phyloP scores from a whole-genome alignment of 2,797 vertebrate genomes.

The Channa striata region DNA sequence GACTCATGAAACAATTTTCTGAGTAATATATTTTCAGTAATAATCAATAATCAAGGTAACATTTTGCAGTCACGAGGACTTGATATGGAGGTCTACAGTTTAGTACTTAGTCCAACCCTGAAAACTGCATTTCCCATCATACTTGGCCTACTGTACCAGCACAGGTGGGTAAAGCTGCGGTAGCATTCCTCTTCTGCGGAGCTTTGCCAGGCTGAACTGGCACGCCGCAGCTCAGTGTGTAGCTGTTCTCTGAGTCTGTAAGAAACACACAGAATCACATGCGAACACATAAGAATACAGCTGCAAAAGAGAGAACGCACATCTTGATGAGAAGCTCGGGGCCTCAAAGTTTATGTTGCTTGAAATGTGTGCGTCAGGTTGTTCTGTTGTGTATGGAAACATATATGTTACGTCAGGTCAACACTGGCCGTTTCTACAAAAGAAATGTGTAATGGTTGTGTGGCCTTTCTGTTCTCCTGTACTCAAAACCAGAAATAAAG shows the following conservation, averaged over 20 bases:
- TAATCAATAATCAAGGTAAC: too few relatives aligned
- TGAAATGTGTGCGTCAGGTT: background rate
- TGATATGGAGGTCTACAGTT: too few relatives aligned
- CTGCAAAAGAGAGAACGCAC: background rate
- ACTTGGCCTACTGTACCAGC: conserved; percentile 79
- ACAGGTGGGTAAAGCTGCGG: conserved; percentile 79
- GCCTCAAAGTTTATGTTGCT: background rate
- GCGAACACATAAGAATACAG: conserved; percentile 7
- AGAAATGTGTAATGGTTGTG: conserved; percentile 42
- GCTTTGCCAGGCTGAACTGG: conserved; percentile 86
- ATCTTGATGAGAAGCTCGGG: conserved; percentile 9
- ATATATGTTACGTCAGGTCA: conserved; percentile 65
- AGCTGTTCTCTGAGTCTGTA: conserved; percentile 94
- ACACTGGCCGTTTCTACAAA: conserved; percentile 4
- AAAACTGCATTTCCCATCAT: conserved; percentile 23
- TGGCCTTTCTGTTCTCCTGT: conserved; percentile 39
- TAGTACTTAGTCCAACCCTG: background rate
- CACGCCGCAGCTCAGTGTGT: conserved; percentile 91
- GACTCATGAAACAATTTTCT: too few relatives aligned
- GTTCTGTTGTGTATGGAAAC: conserved; percentile 2
- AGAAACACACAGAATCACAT: conserved; percentile 37
- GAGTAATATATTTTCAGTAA: too few relatives aligned
- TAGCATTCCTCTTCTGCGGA: conserved; percentile 83
- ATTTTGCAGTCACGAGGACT: too few relatives aligned
- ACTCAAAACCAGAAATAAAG: conserved; percentile 38